Percentiles rank a stretch among this genome's conserved stretches.
phyloP scores from a whole-genome alignment of 2,888 invertebrate species.

The Oscheius sp. region DNA sequence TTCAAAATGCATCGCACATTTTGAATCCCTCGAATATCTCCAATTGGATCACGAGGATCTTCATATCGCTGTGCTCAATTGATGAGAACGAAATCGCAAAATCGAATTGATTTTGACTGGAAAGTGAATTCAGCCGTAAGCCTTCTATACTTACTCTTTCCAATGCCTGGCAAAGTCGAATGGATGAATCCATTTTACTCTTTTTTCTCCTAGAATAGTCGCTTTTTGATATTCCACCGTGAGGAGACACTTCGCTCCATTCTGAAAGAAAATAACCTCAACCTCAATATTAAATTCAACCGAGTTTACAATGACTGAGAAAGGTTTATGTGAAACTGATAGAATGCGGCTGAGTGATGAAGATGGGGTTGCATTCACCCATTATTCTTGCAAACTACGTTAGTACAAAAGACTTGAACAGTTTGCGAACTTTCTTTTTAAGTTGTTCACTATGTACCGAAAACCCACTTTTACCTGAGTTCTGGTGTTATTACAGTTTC shows the following conservation, averaged over 20 bases:
- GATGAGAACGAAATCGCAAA: conserved; percentile 7
- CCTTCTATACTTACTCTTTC: not conserved
- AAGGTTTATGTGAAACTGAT: too few relatives aligned
- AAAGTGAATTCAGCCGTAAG: not conserved
- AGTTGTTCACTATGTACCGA: too few relatives aligned
- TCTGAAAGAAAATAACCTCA: not conserved
- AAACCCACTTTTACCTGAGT: too few relatives aligned
- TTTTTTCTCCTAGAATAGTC: not conserved
- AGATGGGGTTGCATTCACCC: too few relatives aligned
- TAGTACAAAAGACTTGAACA: too few relatives aligned
- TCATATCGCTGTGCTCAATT: not conserved
- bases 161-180: not conserved
- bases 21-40: not conserved
- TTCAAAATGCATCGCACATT: not conserved
- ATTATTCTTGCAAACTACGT: too few relatives aligned
- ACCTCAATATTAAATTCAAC: too few relatives aligned
- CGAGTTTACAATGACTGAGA: too few relatives aligned
- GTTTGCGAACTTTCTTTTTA: too few relatives aligned
- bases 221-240: not conserved
- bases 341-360: too few relatives aligned
- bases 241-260: not conserved
- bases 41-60: not conserved
- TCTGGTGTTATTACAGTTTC: too few relatives aligned
- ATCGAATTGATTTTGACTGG: not conserved
- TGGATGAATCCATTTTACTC: not conserved